Percentiles rank a stretch among this genome's conserved stretches.
Conservation (phyloP, 2,888 invertebrate genomes). For the Tholera decimalis region DNA sequence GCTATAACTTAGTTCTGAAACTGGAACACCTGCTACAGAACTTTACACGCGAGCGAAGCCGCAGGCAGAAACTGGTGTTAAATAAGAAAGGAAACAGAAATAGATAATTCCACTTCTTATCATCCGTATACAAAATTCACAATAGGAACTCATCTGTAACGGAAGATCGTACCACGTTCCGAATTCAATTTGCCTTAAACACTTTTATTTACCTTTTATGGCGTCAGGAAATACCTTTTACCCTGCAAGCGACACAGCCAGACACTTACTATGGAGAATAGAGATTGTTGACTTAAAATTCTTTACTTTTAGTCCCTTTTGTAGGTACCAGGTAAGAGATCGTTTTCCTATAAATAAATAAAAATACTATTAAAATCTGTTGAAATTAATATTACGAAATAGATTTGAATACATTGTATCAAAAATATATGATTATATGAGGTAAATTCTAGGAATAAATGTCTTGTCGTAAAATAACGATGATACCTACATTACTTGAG, state of each 20-base stretch:
- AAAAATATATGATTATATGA: no score
- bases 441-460: no score
- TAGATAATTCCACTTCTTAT: constrained; percentile 27
- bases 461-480: no score
- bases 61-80: no score
- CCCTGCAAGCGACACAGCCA: constrained; percentile 31
- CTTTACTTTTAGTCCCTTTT: background rate
- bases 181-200: constrained; percentile 60
- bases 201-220: constrained; percentile 61
- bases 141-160: constrained; percentile 31
- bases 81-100: constrained; percentile 9
- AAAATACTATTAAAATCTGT: background rate
- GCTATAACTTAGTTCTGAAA: no score
- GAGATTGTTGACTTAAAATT: constrained; percentile 6
- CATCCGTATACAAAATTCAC: constrained; percentile 21
- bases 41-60: no score
- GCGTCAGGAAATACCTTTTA: constrained; percentile 45
- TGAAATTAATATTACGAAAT: no score
- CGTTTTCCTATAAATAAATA: background rate
- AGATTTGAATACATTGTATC: no score
- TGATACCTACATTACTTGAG: no score
- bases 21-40: no score
- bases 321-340: background rate
- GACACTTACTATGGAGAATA: constrained; percentile 12
- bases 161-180: constrained; percentile 59